A percentile compares a stretch with the other conserved stretches of the same genome.
These are phyloP conservation scores for Buathra laborator DNA, from an alignment of 2,888 invertebrate species.

Conservation along the genomic window DNA sequence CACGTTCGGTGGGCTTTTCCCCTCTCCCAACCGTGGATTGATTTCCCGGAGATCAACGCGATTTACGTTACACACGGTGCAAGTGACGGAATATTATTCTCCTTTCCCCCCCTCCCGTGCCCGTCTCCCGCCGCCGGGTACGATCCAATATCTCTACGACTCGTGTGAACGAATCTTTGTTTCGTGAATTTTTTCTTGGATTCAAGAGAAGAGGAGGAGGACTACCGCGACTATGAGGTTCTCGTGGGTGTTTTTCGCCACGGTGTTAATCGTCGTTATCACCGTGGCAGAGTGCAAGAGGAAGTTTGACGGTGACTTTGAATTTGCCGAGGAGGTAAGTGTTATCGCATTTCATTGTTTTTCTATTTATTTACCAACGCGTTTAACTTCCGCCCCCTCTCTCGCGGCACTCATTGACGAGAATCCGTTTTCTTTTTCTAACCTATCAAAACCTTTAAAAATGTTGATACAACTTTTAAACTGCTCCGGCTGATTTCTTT, in stretches of 20 bases:
- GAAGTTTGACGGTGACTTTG: slow-evolving; percentile 92
- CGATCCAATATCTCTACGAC: background rate
- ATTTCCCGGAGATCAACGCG: slow-evolving; percentile 44
- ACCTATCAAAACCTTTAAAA: too few species aligned
- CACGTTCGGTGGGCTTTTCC: background rate
- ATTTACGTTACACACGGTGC: slow-evolving; percentile 55
- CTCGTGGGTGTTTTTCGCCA: slow-evolving; percentile 85
- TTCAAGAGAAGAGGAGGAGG: slow-evolving; percentile 57
- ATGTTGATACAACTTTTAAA: too few species aligned
- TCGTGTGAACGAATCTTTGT: slow-evolving; percentile 31
- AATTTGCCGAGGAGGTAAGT: slow-evolving; percentile 92
- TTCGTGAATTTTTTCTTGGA: slow-evolving; percentile 19
- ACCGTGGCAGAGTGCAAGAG: slow-evolving; percentile 88
- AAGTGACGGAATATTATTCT: slow-evolving; percentile 54
- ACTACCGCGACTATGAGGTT: slow-evolving; percentile 82
- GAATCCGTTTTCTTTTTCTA: background rate
- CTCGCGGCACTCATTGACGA: background rate
- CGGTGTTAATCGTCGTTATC: slow-evolving; percentile 83
- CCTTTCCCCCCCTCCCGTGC: background rate
- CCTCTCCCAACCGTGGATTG: slow-evolving; percentile 36
- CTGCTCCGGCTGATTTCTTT: too few species aligned
- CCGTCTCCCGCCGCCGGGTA: slow-evolving; percentile 46
- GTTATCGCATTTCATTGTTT: background rate
- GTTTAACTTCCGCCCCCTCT: background rate
- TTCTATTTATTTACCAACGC: background rate